Conservation (phyloP, 2,888 invertebrate species). For the Ypsolopha sequella region DNA sequence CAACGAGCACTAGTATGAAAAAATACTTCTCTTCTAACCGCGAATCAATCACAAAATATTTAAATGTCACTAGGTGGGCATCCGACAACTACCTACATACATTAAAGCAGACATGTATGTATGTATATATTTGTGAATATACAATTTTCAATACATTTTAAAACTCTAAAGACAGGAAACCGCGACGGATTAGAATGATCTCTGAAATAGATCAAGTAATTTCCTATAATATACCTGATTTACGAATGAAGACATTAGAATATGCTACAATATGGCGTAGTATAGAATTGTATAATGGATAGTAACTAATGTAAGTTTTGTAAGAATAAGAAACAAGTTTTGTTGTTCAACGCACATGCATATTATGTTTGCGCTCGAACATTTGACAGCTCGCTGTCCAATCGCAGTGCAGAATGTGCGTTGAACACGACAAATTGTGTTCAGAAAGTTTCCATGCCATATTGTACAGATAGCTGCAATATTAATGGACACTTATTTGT, state of each 20-base stretch:
- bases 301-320: too few relatives aligned
- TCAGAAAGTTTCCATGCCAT: not conserved
- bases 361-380: too few relatives aligned
- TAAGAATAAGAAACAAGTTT: too few relatives aligned
- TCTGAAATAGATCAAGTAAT: conserved; percentile 11
- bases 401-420: not conserved
- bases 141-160: conserved; percentile 22
- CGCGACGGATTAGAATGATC: conserved; percentile 31
- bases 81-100: conserved; percentile 20
- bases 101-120: not conserved
- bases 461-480: not conserved
- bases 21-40: conserved; percentile 58
- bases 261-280: too few relatives aligned
- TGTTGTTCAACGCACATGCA: too few relatives aligned
- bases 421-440: not conserved
- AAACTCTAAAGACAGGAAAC: conserved; percentile 20
- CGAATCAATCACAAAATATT: conserved; percentile 53
- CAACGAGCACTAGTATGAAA: conserved; percentile 58
- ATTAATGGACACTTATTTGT: conserved; percentile 36
- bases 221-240: conserved; percentile 4
- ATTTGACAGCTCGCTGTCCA: too few relatives aligned
- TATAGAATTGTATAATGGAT: too few relatives aligned
- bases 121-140: not conserved
- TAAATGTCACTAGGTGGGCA: conserved; percentile 47
- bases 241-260: not conserved